Evolutionary conservation across 2,797 vertebrate genomes (phyloP), one percentile per base, ranked within the genome.

Genomic region (Tauraco hartlaubi): DNA sequence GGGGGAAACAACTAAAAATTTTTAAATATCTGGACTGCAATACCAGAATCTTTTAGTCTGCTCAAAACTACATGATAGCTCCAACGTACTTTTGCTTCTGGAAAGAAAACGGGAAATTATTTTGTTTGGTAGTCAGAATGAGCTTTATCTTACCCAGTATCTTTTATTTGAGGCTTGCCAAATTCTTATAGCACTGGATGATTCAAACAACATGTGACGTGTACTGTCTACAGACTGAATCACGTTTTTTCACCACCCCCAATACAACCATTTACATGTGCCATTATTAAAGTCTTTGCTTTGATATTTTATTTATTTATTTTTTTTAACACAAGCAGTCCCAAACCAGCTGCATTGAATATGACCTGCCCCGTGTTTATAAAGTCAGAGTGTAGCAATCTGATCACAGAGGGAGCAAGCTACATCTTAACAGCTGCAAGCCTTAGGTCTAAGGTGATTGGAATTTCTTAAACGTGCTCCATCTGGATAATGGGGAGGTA

Each of bases 91-190:
- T 69, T 21, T 86, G 29, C 72, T 88, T 78, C 48, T 52, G 69
- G 63, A 51, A 92, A 71, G 43, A 96, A 84, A 61, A 90, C 91
- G 26, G 4, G 48, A 92, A 96, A 94, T 69, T 3, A 54, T 71
- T 91, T 29, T 41, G 51, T 92, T 95, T 96, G 84, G 85, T 94
- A 91, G 97, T 81, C 13, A 83, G 48, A 94, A 95, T 87, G 84
- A 97, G 87, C 62, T 97, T 97, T 97, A 95, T 97, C 94, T 97
- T 85, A 74, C 77, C 90, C 75, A 64, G 62, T 93, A 88, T 95
- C 92, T 96, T 97, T 75, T 67, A 49, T 61, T 29, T 79, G 88
- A 93, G 85, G 51, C 14, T 62, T 59, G 83, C 74, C 86, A 91
- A 91, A 55, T 78, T 54, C 54, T 76, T 46, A 8, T 1, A 96